A percentile compares a stretch with the other conserved stretches of the same genome.
Evolutionary conservation across 2,113 vertebrate species (phyloP).

Genomic region (Solea solea): DNA sequence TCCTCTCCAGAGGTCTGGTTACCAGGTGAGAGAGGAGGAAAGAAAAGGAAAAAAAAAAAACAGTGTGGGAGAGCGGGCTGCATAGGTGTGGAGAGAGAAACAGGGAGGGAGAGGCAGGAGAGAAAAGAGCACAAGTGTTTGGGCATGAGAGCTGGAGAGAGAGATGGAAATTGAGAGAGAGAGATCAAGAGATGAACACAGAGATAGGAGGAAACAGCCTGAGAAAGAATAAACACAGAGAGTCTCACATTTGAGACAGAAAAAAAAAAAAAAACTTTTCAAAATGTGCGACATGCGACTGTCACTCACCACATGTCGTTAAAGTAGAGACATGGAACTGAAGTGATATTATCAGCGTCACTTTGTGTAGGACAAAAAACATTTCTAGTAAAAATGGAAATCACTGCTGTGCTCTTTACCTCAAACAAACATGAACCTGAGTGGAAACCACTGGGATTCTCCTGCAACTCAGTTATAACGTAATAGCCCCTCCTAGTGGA

Average conservation of each 20-base stretch:
- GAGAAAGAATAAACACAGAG: slow-evolving; percentile 60
- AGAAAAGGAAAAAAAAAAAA: slow-evolving; percentile 63
- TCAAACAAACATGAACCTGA: slow-evolving; percentile 10
- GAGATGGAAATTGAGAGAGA: slow-evolving; percentile 45
- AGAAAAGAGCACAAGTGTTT: slow-evolving; percentile 56
- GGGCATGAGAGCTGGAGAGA: slow-evolving; percentile 45
- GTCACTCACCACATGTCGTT: slow-evolving; percentile 11
- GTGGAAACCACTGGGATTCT: not conserved
- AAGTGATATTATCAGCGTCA: slow-evolving; percentile 21
- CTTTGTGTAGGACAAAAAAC: not conserved
- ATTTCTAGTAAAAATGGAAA: not conserved
- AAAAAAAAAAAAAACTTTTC: slow-evolving; percentile 13
- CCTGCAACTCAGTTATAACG: slow-evolving; percentile 14
- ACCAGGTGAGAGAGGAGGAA: slow-evolving; percentile 81
- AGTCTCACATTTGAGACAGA: slow-evolving; percentile 33
- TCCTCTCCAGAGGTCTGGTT: slow-evolving; percentile 81
- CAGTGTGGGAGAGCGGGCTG: slow-evolving; percentile 42
- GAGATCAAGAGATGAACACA: slow-evolving; percentile 31
- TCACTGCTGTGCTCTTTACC: slow-evolving; percentile 5
- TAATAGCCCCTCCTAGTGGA: slow-evolving; percentile 56
- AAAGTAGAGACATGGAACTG: slow-evolving; percentile 29
- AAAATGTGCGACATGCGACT: not conserved
- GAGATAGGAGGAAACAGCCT: slow-evolving; percentile 28
- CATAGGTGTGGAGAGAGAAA: slow-evolving; percentile 74
- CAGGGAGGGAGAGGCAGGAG: slow-evolving; percentile 27